Evolutionary conservation across 2,888 invertebrate species (phyloP).

Genomic region (Onthophagus sagittarius): DNA sequence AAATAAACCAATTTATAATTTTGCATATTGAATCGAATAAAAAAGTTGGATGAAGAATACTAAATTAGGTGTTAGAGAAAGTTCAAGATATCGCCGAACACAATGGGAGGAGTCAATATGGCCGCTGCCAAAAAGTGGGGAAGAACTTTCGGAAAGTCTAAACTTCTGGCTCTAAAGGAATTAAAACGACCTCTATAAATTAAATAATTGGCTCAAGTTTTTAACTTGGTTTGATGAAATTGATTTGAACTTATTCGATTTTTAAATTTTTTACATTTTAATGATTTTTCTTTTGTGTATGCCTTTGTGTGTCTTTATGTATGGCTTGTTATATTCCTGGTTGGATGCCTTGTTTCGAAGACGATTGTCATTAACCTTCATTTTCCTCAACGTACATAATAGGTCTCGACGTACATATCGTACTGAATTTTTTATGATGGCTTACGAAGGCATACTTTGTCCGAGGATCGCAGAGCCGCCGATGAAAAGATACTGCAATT

Average conservation of each 20-base stretch:
- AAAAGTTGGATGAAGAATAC: not conserved
- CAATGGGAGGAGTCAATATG: not conserved
- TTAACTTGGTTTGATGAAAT: not conserved
- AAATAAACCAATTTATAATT: not conserved
- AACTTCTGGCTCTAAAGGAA: not conserved
- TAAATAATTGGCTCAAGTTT: not conserved
- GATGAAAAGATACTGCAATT: slow-evolving; percentile 12
- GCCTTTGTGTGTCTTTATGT: not conserved
- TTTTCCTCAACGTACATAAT: not conserved
- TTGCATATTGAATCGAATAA: not conserved
- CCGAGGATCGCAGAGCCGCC: not conserved
- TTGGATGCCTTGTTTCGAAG: not conserved
- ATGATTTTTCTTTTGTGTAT: not conserved
- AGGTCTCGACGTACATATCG: not conserved
- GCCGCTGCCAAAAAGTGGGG: not conserved
- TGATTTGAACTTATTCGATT: not conserved
- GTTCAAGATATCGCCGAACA: not conserved
- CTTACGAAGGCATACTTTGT: not conserved
- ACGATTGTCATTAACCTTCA: not conserved
- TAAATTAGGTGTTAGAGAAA: not conserved
- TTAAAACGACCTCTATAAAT: not conserved
- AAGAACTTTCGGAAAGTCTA: not conserved
- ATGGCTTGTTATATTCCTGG: no score
- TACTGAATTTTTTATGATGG: not conserved
- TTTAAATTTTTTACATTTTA: not conserved